Base-by-base conservation (phyloP, 2,113 vertebrate genomes). In the Potamarius usumacintae region DNA sequence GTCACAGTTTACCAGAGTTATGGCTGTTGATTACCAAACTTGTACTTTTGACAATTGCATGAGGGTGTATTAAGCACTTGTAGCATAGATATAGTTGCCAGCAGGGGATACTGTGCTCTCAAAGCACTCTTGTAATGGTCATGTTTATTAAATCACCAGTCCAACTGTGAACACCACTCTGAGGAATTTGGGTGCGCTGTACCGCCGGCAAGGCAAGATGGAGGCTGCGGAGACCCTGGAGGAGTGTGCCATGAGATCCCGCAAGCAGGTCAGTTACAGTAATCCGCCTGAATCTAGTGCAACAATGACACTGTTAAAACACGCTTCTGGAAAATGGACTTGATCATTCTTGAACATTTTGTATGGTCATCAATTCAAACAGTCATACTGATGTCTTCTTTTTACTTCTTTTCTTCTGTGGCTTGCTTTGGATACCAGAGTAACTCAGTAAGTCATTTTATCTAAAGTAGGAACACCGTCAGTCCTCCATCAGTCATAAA, bases 171-270 rank as follows among this genome's bases (percentile, higher is more conserved):
- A 95, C 92, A 95, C 94, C 34, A 97, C 96, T 1, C 91, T 97
- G 93, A 92, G 94, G 91, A 97, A 97, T 90, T 91, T 97, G 20
- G 96, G 96, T 0, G 96, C 96, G 0, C 91, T 97, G 86, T 97
- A 97, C 91, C 94, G 95, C 63, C 96, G 96, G 42, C 96, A 97
- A 91, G 97, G 97, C 76, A 97, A 97, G 91, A 91, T 96, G 76
- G 97, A 97, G 91, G 96, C 96, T 0, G 97, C 96, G 0, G 97
- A 97, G 91, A 97, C 96, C 9, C 90, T 97, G 91, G 96, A 97
- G 90, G 96, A 97, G 60, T 97, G 96, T 10, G 96, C 95, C 0
- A 85, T 94, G 89, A 95, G 96, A 72, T 96, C 96, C 84, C 93
- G 96, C 85, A 95, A 94, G 89, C 96, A 97, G 96, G 97, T 97